Evolutionary conservation across 35 echinoderm and acorn worm species (phyloP).

Genomic region (Apostichopus californicus): DNA sequence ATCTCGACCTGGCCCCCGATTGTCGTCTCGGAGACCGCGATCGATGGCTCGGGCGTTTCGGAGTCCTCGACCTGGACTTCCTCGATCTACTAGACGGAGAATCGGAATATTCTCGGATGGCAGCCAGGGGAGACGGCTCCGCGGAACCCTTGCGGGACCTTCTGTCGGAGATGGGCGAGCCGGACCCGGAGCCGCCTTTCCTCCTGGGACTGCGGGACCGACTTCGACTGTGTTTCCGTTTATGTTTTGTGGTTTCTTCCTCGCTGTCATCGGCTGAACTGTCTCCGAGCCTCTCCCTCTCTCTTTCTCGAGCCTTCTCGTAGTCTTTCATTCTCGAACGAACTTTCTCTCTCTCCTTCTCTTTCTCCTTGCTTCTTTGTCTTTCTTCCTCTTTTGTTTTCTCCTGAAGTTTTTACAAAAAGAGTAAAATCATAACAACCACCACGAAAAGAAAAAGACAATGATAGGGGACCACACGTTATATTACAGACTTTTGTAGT

Average conservation of each 20-base stretch:
- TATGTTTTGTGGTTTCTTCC: slow-evolving; percentile 44
- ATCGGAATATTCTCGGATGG: slow-evolving; percentile 75
- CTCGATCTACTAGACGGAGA: slow-evolving; percentile 61
- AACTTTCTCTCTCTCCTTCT: slow-evolving; percentile 75
- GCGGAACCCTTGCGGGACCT: slow-evolving; percentile 40
- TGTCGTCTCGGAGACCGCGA: slow-evolving; percentile 63
- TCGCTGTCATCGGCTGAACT: slow-evolving; percentile 67
- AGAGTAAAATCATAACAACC: no score
- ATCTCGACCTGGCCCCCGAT: slow-evolving; percentile 65
- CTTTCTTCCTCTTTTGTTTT: slow-evolving; percentile 81
- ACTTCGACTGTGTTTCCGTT: slow-evolving; percentile 59
- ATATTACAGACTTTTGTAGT: no score
- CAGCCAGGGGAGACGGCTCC: slow-evolving; percentile 68
- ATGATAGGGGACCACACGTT: no score
- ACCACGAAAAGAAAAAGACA: no score
- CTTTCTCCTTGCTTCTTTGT: slow-evolving; percentile 74
- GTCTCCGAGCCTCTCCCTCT: slow-evolving; percentile 74
- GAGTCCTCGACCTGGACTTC: slow-evolving; percentile 74
- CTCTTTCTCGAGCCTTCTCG: slow-evolving; percentile 81
- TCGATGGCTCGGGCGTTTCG: slow-evolving; percentile 45
- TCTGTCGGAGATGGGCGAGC: slow-evolving; percentile 70
- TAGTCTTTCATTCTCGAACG: slow-evolving; percentile 77
- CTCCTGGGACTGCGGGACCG: slow-evolving; percentile 55
- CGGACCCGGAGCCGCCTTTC: slow-evolving; percentile 59
- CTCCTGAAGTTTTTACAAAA: slow-evolving; percentile 57